phyloP scores from a whole-genome alignment of 2,888 invertebrate genomes.

The Neoitamus cyanurus region DNA sequence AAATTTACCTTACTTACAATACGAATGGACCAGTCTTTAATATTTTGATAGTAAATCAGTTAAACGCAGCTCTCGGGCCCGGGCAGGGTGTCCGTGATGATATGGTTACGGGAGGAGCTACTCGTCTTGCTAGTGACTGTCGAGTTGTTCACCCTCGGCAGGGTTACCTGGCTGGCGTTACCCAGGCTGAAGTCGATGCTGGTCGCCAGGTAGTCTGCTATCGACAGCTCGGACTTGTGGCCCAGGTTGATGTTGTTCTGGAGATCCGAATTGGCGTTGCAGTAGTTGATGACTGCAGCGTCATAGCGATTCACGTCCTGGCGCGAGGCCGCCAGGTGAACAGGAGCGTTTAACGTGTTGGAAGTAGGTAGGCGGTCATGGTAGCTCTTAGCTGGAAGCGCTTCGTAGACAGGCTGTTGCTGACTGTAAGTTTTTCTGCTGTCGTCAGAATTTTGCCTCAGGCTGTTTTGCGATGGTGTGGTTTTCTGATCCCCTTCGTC shows the following conservation, averaged over 20 bases:
- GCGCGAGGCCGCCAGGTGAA: slow-evolving; percentile 48
- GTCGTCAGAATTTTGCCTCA: slow-evolving; percentile 62
- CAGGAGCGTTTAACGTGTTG: background rate
- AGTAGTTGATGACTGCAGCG: slow-evolving; percentile 36
- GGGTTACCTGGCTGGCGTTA: slow-evolving; percentile 49
- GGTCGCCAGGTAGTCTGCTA: slow-evolving; percentile 55
- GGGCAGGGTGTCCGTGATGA: slow-evolving; percentile 85
- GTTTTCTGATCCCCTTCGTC: slow-evolving; percentile 55
- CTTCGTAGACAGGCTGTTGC: slow-evolving; percentile 63
- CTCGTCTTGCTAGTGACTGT: slow-evolving; percentile 62
- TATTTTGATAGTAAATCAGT: slow-evolving; percentile 55
- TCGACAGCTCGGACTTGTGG: slow-evolving; percentile 56
- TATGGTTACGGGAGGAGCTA: slow-evolving; percentile 74
- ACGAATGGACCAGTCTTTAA: slow-evolving; percentile 52
- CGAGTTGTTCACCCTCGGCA: slow-evolving; percentile 47
- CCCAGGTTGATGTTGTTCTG: slow-evolving; percentile 51
- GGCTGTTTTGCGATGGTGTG: slow-evolving; percentile 64
- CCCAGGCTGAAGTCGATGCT: slow-evolving; percentile 55
- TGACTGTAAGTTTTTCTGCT: slow-evolving; percentile 60
- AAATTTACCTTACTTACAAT: slow-evolving; percentile 34
- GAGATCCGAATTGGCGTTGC: slow-evolving; percentile 47
- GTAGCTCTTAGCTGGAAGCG: slow-evolving; percentile 56
- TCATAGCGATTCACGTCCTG: slow-evolving; percentile 43
- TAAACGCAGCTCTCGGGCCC: slow-evolving; percentile 91
- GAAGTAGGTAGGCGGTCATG: slow-evolving; percentile 20